Evolutionary conservation across 1,140 invertebrate genomes (phyloP).

Genomic region (Acromyrmex heyeri): DNA sequence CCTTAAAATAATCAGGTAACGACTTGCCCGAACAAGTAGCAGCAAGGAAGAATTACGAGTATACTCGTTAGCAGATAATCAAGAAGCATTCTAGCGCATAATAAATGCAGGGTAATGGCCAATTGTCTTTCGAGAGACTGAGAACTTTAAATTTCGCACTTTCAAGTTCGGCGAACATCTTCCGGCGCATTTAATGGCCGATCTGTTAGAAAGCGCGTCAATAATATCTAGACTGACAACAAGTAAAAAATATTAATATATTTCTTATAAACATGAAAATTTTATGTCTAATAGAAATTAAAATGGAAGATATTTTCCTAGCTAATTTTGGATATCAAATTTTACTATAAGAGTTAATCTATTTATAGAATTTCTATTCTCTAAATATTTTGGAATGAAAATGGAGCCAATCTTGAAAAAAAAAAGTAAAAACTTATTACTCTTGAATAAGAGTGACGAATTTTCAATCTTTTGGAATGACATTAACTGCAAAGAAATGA

Average conservation of each 20-base stretch:
- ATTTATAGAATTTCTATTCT: not conserved
- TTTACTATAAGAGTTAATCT: not conserved
- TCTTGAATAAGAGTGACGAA: no score
- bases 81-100: not conserved
- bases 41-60: constrained; percentile 6
- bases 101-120: constrained; percentile 20
- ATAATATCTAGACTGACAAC: not conserved
- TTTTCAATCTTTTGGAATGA: no score
- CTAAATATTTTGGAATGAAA: no score
- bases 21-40: not conserved
- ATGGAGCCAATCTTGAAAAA: no score
- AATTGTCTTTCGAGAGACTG: constrained; percentile 41
- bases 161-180: constrained; percentile 33
- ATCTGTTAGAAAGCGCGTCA: constrained; percentile 5
- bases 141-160: constrained; percentile 10
- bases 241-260: not conserved
- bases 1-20: not conserved
- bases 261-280: not conserved
- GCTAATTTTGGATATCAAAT: not conserved
- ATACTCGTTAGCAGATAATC: constrained; percentile 58
- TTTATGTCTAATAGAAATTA: not conserved
- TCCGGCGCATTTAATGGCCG: not conserved
- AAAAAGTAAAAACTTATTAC: no score
- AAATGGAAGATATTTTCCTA: not conserved
- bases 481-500: no score